Percentiles rank a stretch among this genome's conserved stretches.
These are phyloP conservation scores for Crotophaga sulcirostris DNA, from an alignment of 2,113 vertebrate species.

Conservation along the genomic window DNA sequence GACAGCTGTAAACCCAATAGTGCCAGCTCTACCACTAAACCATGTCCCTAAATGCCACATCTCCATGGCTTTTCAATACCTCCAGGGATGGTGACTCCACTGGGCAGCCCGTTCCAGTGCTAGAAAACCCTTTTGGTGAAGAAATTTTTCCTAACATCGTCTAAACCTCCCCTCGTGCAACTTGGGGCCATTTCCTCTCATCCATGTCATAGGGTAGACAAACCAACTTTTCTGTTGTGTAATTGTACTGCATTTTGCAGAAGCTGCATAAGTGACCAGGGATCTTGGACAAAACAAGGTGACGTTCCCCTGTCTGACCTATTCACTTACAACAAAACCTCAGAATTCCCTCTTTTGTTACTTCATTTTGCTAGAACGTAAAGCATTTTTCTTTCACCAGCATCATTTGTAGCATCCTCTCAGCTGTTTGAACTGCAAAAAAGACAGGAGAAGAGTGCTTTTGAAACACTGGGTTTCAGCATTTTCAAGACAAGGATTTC, in stretches of 20 bases:
- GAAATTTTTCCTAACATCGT: no score
- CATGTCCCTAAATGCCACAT: no score
- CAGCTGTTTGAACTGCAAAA: background rate
- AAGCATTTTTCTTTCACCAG: background rate
- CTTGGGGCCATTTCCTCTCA: no score
- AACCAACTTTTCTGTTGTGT: background rate
- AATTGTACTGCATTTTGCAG: background rate
- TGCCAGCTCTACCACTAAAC: no score
- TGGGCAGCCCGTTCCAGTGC: no score
- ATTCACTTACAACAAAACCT: background rate
- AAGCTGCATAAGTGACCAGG: background rate
- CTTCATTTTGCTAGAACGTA: background rate
- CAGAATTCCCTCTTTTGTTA: background rate
- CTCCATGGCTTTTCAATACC: no score
- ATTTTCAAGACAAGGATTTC: background rate
- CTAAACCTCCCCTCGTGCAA: no score
- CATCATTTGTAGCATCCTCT: background rate
- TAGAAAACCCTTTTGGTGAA: no score
- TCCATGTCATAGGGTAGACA: background rate
- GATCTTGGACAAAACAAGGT: background rate
- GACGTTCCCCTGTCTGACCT: rapidly evolving
- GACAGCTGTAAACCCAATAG: no score
- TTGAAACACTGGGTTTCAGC: background rate
- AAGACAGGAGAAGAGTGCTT: background rate
- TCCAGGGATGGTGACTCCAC: no score